phyloP scores from a whole-genome alignment of 2,888 invertebrate species.

The Patella ulyssiponensis region DNA sequence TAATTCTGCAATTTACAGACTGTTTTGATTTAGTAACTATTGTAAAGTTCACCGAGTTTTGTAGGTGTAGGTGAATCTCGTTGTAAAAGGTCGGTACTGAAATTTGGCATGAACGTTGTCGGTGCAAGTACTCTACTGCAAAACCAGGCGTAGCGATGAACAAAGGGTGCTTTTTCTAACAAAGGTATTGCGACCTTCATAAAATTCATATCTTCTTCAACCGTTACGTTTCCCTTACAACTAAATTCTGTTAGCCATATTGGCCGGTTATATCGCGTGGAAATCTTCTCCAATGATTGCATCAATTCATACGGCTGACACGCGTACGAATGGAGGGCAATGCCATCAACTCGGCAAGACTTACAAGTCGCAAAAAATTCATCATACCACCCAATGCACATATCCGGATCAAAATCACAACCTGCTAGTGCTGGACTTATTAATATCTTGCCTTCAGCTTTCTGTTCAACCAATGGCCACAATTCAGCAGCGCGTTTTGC shows the following conservation, averaged over 20 bases:
- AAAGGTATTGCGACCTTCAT: constrained; percentile 40
- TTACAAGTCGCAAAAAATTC: constrained; percentile 45
- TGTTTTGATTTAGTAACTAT: no score
- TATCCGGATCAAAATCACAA: constrained; percentile 19
- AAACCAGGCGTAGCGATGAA: constrained; percentile 43
- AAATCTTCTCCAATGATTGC: no score
- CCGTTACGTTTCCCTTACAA: constrained; percentile 34
- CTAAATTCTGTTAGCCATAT: constrained; percentile 49
- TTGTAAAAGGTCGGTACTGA: constrained; percentile 29
- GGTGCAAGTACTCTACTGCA: constrained; percentile 25
- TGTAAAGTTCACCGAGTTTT: no score
- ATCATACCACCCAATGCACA: constrained; percentile 44
- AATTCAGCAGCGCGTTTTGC: constrained; percentile 39
- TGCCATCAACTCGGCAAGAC: constrained; percentile 45
- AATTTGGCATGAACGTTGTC: constrained; percentile 10
- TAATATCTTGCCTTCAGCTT: constrained; percentile 34
- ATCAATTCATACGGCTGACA: constrained; percentile 25
- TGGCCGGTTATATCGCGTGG: background rate
- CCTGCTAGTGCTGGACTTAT: constrained; percentile 48
- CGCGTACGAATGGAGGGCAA: constrained; percentile 48
- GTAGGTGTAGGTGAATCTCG: background rate
- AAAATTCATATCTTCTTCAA: constrained; percentile 31
- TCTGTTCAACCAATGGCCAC: constrained; percentile 43
- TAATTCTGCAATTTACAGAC: no score
- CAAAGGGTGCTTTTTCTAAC: constrained; percentile 39